These are phyloP conservation scores for Anguilla obscura DNA, from an alignment of 2,797 vertebrate genomes.

Conservation along the genomic window DNA sequence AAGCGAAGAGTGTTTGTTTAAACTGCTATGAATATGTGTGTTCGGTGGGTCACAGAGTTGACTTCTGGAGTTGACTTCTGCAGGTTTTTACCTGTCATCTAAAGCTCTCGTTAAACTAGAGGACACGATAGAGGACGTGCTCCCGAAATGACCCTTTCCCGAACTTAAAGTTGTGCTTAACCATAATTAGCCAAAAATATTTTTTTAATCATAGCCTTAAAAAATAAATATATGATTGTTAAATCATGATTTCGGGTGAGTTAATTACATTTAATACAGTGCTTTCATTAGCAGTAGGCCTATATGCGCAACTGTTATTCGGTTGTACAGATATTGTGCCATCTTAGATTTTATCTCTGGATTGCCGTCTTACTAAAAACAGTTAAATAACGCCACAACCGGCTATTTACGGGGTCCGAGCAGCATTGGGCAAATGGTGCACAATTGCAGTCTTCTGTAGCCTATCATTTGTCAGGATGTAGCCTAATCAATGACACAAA, in stretches of 20 bases:
- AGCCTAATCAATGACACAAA: too few species aligned
- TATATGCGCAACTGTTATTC: neutral
- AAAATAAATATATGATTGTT: neutral
- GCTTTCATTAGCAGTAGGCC: neutral
- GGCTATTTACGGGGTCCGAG: too few species aligned
- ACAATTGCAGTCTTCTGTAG: too few species aligned
- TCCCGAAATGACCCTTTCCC: conserved; percentile 1
- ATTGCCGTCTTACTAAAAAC: conserved; percentile 26
- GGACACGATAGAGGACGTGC: conserved; percentile 54
- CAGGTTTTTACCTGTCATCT: neutral
- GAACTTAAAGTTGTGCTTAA: conserved; percentile 11
- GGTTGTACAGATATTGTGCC: neutral
- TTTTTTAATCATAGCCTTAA: too few species aligned
- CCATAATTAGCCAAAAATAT: neutral
- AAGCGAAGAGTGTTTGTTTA: conserved; percentile 41
- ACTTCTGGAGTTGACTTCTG: conserved; percentile 49
- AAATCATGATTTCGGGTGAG: neutral
- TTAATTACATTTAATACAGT: neutral
- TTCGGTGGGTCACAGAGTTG: conserved; percentile 53
- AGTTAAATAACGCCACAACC: too few species aligned
- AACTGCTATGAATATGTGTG: conserved; percentile 48
- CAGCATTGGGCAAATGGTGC: too few species aligned
- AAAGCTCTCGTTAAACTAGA: conserved; percentile 40
- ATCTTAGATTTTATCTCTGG: conserved; percentile 59
- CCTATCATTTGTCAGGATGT: too few species aligned